These are phyloP conservation scores for Nomada ruficornis DNA, from an alignment of 2,888 invertebrate genomes.

Conservation along the genomic window DNA sequence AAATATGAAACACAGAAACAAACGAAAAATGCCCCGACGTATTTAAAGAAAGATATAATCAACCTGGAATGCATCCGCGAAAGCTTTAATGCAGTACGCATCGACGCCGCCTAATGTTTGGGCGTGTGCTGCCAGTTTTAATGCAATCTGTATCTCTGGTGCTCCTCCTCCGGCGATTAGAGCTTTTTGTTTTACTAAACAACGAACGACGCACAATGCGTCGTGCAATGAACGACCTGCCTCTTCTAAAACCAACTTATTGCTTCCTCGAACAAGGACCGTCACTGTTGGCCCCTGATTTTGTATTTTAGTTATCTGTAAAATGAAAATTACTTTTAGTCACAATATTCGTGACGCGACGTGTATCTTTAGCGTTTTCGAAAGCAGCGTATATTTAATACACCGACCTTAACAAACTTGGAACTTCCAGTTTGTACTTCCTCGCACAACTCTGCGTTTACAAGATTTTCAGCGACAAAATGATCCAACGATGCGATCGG, in stretches of 20 bases:
- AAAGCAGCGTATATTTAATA: not conserved
- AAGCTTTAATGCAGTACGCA: conserved; percentile 97
- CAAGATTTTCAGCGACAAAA: conserved; percentile 96
- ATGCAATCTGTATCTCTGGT: conserved; percentile 97
- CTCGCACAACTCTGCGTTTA: conserved; percentile 96
- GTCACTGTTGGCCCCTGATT: conserved; percentile 96
- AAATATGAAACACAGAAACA: conserved; percentile 10
- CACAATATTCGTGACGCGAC: not conserved
- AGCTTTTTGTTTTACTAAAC: conserved; percentile 96
- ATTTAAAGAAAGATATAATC: conserved; percentile 22
- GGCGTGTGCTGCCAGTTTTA: conserved; percentile 92
- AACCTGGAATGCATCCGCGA: conserved; percentile 96
- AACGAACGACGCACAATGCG: conserved; percentile 96
- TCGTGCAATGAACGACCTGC: conserved; percentile 93
- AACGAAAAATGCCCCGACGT: not conserved
- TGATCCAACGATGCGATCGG: conserved; percentile 99
- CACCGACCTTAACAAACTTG: conserved; percentile 94
- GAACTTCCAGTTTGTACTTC: conserved; percentile 95
- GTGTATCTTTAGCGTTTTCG: not conserved
- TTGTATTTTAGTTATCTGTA: conserved; percentile 93
- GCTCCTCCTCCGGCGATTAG: conserved; percentile 98
- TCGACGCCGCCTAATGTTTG: conserved; percentile 95
- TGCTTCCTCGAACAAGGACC: conserved; percentile 95
- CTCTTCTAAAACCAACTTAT: conserved; percentile 92
- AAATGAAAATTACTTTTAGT: conserved; percentile 6